These are phyloP conservation scores for Physella acuta DNA, from an alignment of 1,140 invertebrate genomes.

Conservation along the genomic window DNA sequence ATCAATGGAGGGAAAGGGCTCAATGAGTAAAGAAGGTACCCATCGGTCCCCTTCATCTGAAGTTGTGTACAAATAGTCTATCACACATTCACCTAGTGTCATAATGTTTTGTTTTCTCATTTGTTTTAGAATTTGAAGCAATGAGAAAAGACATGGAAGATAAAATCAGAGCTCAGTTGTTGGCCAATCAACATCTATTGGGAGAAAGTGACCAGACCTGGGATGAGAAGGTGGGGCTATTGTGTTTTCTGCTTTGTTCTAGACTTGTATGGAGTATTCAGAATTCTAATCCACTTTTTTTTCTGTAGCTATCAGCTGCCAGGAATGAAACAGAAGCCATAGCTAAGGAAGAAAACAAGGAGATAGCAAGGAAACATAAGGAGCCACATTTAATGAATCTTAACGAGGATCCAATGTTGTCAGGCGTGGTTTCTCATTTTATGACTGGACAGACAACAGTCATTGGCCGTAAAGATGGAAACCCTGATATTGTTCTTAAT, in stretches of 20 bases:
- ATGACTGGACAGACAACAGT: constrained; percentile 46
- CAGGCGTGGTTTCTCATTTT: constrained; percentile 58
- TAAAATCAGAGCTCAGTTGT: constrained; percentile 57
- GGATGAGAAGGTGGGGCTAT: constrained; percentile 54
- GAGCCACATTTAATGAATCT: constrained; percentile 57
- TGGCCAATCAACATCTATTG: constrained; percentile 56
- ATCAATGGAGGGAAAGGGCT: constrained; percentile 30
- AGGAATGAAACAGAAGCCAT: constrained; percentile 42
- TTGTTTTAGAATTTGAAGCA: constrained; percentile 55
- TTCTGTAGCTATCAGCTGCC: constrained; percentile 43
- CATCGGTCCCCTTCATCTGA: too few species aligned
- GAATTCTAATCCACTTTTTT: background rate
- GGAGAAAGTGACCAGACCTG: constrained; percentile 43
- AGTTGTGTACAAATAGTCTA: too few species aligned
- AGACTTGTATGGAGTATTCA: background rate
- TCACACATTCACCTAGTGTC: too few species aligned
- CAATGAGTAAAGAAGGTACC: constrained; percentile 52
- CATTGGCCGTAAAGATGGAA: constrained; percentile 57
- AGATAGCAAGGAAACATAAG: constrained; percentile 39
- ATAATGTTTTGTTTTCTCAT: too few species aligned
- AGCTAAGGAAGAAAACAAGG: constrained; percentile 27
- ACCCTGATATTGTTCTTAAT: constrained; percentile 54
- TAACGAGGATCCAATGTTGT: constrained; percentile 61
- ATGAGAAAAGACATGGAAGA: constrained; percentile 59
- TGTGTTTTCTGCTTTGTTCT: background rate